These are phyloP conservation scores for Uropsilus gracilis DNA, from an alignment of 2,113 vertebrate genomes.

Conservation along the genomic window DNA sequence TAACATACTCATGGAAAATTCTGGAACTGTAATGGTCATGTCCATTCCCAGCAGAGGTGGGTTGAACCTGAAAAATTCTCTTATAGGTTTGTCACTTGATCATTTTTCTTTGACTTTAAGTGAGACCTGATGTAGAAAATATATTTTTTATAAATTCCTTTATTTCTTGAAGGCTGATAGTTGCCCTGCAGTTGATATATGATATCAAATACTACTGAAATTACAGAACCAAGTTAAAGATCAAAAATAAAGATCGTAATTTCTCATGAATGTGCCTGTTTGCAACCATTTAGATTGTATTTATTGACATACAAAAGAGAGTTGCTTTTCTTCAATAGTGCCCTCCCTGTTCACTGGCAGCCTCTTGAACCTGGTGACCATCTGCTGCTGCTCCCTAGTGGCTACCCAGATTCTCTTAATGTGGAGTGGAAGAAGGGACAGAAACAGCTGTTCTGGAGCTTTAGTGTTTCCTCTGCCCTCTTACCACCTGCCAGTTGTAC, in stretches of 20 bases:
- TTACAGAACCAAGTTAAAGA: conserved; percentile 33
- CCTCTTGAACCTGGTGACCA: conserved; percentile 27
- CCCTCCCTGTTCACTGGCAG: not conserved
- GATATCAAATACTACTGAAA: conserved; percentile 1
- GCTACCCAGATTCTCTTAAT: conserved; percentile 39
- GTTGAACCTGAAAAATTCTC: not conserved
- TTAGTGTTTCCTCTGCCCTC: conserved; percentile 36
- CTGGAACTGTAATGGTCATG: not conserved
- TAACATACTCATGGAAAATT: not conserved
- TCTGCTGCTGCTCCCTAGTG: conserved; percentile 68
- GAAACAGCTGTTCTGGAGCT: conserved; percentile 64
- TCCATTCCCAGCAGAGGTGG: not conserved
- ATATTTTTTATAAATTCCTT: not conserved
- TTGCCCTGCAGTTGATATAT: not conserved
- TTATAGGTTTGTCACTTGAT: not conserved
- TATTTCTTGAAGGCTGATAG: not conserved
- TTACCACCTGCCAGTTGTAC: conserved; percentile 34
- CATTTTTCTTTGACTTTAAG: not conserved
- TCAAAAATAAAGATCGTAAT: not conserved
- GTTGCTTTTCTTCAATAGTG: not conserved
- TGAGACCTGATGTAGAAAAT: not conserved
- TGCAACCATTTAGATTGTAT: not conserved
- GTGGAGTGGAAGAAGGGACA: not conserved
- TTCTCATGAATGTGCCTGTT: not conserved
- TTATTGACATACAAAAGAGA: conserved; percentile 27